Evolutionary conservation across 2,888 invertebrate species (phyloP), one percentile per base, ranked within the genome.

Genomic region (Leptura quadrifasciata): DNA sequence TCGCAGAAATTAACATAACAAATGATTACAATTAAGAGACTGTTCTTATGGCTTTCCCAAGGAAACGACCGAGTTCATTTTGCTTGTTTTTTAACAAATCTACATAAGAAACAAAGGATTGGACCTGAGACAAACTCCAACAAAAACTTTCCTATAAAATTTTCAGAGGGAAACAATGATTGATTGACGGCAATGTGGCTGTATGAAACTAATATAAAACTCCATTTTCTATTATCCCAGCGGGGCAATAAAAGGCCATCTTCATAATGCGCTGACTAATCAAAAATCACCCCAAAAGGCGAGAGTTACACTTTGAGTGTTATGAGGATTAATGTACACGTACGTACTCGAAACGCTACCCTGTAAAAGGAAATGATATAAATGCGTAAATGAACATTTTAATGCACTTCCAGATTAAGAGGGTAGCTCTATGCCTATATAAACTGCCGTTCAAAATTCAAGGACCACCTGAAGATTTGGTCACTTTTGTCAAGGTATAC

Each of bases 181-280:
- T 76, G 78, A 79, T 79, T 63, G 73, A 69, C 72, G 63, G 31
- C 21, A 67, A 58, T 61, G 54, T 21, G 64, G 71, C 72, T 70
- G 57, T 70, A 67, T 74, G 78, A 76, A 78, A 79, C 79, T 79
- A 79, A 79, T 79, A 79, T 74, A 79, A 79, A 79, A 79, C 77
- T 77, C 78, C 73, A 78, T 76, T 78, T 79, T 79, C 80, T 76
- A 75, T 76, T 78, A 78, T 80, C 78, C 80, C 80, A 47, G 52
- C 67, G 78, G 77, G 75, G 76, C 75, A 77, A 80, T 80, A 78
- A 78, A 76, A 69, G 72, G 76, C 69, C 79, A 75, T 71, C 72
- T 58, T 64, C 70, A 65, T 74, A 39, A 73, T 69, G 64, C 76
- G 76, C 76, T 80, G 80, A 80, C 75, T 80, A 80, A 80, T 80